Evolutionary conservation across 2,888 invertebrate species (phyloP), one percentile per base, ranked within the genome.

Genomic region (Altica lythri): DNA sequence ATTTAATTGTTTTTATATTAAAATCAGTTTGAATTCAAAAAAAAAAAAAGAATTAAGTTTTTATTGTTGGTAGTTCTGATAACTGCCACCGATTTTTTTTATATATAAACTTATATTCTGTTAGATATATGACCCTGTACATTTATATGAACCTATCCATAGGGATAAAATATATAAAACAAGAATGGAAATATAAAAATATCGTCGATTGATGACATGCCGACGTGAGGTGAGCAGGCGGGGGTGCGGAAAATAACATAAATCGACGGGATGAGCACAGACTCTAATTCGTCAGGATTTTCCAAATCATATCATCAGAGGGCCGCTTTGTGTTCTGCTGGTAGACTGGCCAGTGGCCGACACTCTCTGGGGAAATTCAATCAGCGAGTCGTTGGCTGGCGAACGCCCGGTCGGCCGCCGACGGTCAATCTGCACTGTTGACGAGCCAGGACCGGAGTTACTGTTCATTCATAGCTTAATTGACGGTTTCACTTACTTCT

Each of bases 331-430:
- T 63, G 61, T 60, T 56, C 56, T 48, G 45, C 22, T 22, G 40
- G 60, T 55, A 60, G 58, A 63, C 62, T 63, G 58, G 55, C 60
- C 57, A 55, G 45, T 57, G 53, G 56, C 54, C 59, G 51, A 34
- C 40, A 19, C 61, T 68, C 71, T 67, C 69, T 50, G 46, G 74
- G 71, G 74, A 73, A 73, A 73, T 74, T 71, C 72, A 74, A 74
- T 74, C 74, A 74, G 63, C 73, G 67, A 66, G 62, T 69, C 57
- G 42, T 40, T 13, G 40, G 40, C 40, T 8, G 17, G 13, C 40
- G 40, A 19, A 12, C 2, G 13, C 17, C 4, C 40, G 22, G 22
- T 10, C 29, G n/a, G 25, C 25, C 8, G 6, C 38, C 38, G 19
- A 10, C 64, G 65, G 64, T 67, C 67, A 67, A 66, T 67, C 64